phyloP scores from a whole-genome alignment of 1,140 invertebrate species.

The Saccostrea cuccullata region DNA sequence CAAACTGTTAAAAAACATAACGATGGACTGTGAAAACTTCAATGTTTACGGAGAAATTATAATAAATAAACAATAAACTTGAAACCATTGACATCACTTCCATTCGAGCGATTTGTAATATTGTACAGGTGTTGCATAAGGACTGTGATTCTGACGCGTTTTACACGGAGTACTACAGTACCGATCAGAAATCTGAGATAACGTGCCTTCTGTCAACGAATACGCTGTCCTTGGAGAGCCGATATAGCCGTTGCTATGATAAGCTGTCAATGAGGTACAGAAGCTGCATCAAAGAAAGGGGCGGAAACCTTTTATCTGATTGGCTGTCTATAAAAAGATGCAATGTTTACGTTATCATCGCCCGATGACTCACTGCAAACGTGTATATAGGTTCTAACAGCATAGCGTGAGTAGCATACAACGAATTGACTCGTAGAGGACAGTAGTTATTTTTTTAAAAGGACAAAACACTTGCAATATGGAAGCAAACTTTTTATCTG shows the following conservation, averaged over 20 bases:
- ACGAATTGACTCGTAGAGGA: not conserved
- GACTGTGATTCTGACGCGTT: not conserved
- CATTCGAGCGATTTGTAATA: not conserved
- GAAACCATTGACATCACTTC: not conserved
- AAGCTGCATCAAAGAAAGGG: not conserved
- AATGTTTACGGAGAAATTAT: not conserved
- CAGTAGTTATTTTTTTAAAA: not conserved
- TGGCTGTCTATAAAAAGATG: constrained; percentile 20
- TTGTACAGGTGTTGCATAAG: not conserved
- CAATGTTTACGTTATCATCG: constrained; percentile 2
- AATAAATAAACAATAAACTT: not conserved
- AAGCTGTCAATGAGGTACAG: constrained; percentile 22
- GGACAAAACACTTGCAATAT: not conserved
- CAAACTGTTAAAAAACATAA: no score
- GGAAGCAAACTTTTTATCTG: not conserved
- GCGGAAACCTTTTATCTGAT: not conserved
- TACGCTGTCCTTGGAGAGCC: not conserved
- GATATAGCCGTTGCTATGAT: not conserved
- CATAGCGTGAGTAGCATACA: not conserved
- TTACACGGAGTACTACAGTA: not conserved
- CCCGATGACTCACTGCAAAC: not conserved
- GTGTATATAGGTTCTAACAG: not conserved
- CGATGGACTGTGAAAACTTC: not conserved
- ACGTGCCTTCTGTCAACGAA: not conserved
- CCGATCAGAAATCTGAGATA: not conserved